Base-by-base conservation (phyloP, 2,113 vertebrate species). In the Nothobranchius kuhntae region DNA sequence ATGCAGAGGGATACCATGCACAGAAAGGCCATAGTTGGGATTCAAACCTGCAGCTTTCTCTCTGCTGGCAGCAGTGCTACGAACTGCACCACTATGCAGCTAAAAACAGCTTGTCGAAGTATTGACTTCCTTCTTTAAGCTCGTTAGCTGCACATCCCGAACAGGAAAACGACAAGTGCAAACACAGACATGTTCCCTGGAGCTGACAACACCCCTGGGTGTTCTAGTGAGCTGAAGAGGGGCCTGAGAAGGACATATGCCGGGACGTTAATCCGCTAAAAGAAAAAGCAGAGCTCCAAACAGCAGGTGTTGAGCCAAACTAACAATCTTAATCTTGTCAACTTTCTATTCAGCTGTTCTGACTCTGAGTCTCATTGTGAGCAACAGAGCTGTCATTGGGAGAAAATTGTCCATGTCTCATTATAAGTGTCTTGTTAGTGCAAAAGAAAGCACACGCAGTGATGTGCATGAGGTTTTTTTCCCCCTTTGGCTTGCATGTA, bases 261-360 rank as follows among this genome's bases (percentile, higher is more conserved):
- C 2, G 71, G 74, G 62, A 54, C 72, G 76, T 61, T 85, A 80
- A 87, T 86, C 78, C 72, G 65, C 80, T 87, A 82, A 85, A 79
- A 81, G 67, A 69, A 77, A 75, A 75, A 45, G 47, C 21, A 38
- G 4, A 77, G 58, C 63, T 66, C 64, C 38, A 53, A 83, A 86
- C 85, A 87, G 82, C 81, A 84, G 77, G 65, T 84, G 59, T 71
- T 74, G 62, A 6, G 2, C 73, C 65, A 62, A 73, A 81, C 58
- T 78, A 61, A 55, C 59, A 67, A 56, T 81, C 61, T 77, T 83
- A 85, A 89, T 87, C 73, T 78, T 67, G 83, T 82, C 70, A 86
- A 81, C 87, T 83, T 86, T 80, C 76, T 76, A 73, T 66, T 84
- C 53, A 75, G 62, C 62, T 74, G 73, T 68, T 69, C 58, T 21